Evolutionary conservation across 2,113 vertebrate species (phyloP).

Genomic region (Eolophus roseicapilla): DNA sequence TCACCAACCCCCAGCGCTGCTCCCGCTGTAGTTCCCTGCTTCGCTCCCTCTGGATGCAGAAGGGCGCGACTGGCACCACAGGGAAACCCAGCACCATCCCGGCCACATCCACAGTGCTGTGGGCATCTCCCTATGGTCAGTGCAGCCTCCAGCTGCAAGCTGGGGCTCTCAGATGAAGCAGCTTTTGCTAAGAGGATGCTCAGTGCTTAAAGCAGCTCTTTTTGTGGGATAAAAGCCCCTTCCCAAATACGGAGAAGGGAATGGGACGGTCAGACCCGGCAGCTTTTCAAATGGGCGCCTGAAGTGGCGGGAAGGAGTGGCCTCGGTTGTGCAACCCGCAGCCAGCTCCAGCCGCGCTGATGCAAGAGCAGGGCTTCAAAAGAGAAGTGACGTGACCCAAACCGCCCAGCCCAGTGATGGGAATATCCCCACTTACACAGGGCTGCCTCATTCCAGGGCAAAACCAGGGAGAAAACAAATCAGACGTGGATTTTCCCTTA

Average conservation of each 20-base stretch:
- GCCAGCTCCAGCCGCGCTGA: background rate
- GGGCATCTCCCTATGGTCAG: background rate
- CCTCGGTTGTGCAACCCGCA: background rate
- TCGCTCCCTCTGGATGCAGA: background rate
- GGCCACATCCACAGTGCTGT: rapidly evolving
- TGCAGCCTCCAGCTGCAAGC: background rate
- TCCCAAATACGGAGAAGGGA: background rate
- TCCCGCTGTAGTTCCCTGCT: background rate
- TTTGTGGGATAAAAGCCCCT: background rate
- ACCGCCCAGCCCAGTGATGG: background rate
- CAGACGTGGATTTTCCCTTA: rapidly evolving
- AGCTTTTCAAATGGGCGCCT: background rate
- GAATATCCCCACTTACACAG: background rate
- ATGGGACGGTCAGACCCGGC: background rate
- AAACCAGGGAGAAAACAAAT: background rate
- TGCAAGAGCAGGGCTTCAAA: background rate
- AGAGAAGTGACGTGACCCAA: background rate
- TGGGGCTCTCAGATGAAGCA: background rate
- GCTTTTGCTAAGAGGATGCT: background rate
- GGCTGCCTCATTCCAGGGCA: background rate
- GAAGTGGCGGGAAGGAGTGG: background rate
- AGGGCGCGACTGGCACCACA: rapidly evolving
- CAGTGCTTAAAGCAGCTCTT: background rate
- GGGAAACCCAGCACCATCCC: background rate
- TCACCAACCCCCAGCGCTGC: background rate